Percentiles rank a stretch among this genome's conserved stretches.
These are phyloP conservation scores for Drosophila carrolli DNA, from an alignment of 1,140 invertebrate genomes.

Conservation along the genomic window DNA sequence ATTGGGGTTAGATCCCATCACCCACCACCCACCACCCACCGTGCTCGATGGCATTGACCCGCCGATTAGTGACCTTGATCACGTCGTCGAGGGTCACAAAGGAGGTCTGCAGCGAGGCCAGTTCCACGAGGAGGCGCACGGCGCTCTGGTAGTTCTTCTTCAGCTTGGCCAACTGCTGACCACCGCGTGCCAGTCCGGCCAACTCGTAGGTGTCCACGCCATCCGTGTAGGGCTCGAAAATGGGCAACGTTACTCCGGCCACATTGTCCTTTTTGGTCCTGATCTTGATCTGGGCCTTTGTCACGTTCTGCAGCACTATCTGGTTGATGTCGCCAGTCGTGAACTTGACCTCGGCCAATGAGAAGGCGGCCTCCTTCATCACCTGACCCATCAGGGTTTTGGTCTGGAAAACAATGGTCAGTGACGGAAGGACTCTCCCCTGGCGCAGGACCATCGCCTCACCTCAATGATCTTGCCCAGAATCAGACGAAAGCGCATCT, in stretches of 20 bases:
- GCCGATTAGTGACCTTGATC: slow-evolving; percentile 98
- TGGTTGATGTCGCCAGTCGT: slow-evolving; percentile 99
- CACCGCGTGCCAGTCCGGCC: slow-evolving; percentile 96
- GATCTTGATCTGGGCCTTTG: slow-evolving; percentile 99
- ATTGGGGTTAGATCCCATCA: too few species aligned
- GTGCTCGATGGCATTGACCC: slow-evolving; percentile 99
- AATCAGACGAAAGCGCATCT: slow-evolving; percentile 98
- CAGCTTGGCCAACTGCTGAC: slow-evolving; percentile 96
- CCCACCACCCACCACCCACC: slow-evolving; percentile 91
- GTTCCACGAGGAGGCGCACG: slow-evolving; percentile 95
- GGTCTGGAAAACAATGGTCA: slow-evolving; percentile 81
- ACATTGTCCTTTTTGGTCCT: slow-evolving; percentile 99
- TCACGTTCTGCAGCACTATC: slow-evolving; percentile 99
- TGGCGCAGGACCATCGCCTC: slow-evolving; percentile 23
- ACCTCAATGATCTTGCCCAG: slow-evolving; percentile 99
- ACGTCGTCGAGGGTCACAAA: slow-evolving; percentile 99
- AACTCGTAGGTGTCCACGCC: slow-evolving; percentile 97
- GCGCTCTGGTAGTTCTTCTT: slow-evolving; percentile 98
- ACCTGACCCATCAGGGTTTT: slow-evolving; percentile 99
- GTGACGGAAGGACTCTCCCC: background rate
- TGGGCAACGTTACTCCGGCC: slow-evolving; percentile 97
- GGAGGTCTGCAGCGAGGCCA: slow-evolving; percentile 98
- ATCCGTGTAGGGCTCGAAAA: slow-evolving; percentile 98
- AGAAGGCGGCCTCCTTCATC: slow-evolving; percentile 99
- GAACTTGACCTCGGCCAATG: slow-evolving; percentile 99